Evolutionary conservation across 1,140 invertebrate species (phyloP).

Genomic region (Parasteatoda tepidariorum): DNA sequence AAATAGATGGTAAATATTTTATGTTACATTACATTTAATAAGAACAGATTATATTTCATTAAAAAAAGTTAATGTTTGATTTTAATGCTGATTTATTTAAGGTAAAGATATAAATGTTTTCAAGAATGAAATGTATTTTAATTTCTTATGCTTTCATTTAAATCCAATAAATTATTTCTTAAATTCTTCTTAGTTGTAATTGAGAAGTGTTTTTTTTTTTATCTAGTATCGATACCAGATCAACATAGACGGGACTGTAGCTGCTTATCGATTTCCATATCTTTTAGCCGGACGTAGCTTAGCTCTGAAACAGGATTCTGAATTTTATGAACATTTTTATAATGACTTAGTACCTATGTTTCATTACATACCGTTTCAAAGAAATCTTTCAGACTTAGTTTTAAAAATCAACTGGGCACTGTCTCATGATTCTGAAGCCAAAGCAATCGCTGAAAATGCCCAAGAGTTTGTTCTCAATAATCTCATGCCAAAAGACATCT

Average conservation of each 20-base stretch:
- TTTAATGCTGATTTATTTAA: too few species aligned
- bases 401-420: slow-evolving; percentile 83
- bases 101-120: too few species aligned
- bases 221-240: slow-evolving; percentile 94
- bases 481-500: slow-evolving; percentile 85
- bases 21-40: too few species aligned
- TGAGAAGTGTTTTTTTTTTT: slow-evolving; percentile 41
- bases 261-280: slow-evolving; percentile 94
- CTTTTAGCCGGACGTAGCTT: slow-evolving; percentile 86
- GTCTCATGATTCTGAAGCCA: slow-evolving; percentile 79
- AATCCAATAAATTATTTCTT: too few species aligned
- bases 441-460: slow-evolving; percentile 78
- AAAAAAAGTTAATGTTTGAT: too few species aligned
- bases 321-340: slow-evolving; percentile 96
- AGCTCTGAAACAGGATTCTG: slow-evolving; percentile 92
- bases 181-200: too few species aligned
- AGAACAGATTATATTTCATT: too few species aligned
- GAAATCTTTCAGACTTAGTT: slow-evolving; percentile 83
- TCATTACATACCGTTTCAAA: slow-evolving; percentile 88
- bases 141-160: too few species aligned
- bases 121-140: too few species aligned
- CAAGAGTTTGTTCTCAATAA: slow-evolving; percentile 81
- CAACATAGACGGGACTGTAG: slow-evolving; percentile 95
- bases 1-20: too few species aligned
- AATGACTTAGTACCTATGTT: slow-evolving; percentile 77